Evolutionary conservation across 2,797 vertebrate species (phyloP).

Genomic region (Caiman crocodilus): DNA sequence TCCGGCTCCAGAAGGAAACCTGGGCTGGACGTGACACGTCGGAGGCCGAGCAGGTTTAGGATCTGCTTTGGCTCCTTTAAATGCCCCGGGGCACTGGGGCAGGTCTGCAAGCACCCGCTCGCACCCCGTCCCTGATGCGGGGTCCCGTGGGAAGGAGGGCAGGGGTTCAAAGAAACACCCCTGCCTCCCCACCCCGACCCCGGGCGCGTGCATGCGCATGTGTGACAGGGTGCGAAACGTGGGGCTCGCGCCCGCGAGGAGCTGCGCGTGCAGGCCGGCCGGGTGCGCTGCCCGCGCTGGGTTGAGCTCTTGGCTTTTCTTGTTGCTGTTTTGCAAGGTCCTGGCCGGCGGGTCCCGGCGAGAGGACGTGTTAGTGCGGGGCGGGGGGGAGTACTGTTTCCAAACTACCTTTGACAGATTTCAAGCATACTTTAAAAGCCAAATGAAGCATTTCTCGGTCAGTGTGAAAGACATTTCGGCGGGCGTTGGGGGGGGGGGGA

Average conservation of each 20-base stretch:
- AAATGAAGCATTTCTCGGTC: background rate
- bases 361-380: background rate
- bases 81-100: background rate
- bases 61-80: background rate
- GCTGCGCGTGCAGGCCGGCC: too few species aligned
- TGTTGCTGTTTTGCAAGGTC: too few species aligned
- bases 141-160: background rate
- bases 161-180: background rate
- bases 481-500: too few species aligned
- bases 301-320: too few species aligned
- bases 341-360: background rate
- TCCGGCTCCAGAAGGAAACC: background rate
- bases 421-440: background rate
- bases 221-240: too few species aligned
- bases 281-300: background rate
- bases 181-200: background rate
- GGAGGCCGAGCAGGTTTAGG: rapidly evolving
- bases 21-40: background rate
- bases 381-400: too few species aligned
- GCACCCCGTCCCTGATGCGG: background rate
- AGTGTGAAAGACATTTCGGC: too few species aligned
- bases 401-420: too few species aligned
- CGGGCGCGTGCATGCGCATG: too few species aligned
- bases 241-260: background rate
- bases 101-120: background rate